Evolutionary conservation across 2,113 vertebrate species (phyloP).

Genomic region (Odontophorus gujanensis): DNA sequence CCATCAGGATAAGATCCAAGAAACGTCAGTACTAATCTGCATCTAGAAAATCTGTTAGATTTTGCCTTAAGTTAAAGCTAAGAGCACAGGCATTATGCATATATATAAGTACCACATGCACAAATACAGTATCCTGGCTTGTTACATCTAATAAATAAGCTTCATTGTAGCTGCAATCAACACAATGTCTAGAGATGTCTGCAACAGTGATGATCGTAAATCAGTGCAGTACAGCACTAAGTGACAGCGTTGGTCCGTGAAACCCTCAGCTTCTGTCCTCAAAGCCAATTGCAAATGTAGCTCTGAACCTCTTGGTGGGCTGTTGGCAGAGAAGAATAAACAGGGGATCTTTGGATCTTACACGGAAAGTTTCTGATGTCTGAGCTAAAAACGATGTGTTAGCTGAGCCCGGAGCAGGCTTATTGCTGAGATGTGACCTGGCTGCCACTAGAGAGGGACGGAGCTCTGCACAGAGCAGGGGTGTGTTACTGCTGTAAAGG

Average conservation of each 20-base stretch:
- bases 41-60: background rate
- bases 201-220: fast-evolving
- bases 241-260: background rate
- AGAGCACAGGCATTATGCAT: background rate
- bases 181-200: background rate
- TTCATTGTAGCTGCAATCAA: background rate
- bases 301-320: background rate
- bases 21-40: background rate
- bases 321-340: background rate
- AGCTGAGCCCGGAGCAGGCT: background rate
- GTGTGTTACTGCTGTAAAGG: background rate
- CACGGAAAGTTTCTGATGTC: background rate
- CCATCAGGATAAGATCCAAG: background rate
- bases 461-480: background rate
- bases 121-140: background rate
- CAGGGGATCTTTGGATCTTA: background rate
- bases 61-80: background rate
- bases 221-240: background rate
- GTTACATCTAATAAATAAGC: background rate
- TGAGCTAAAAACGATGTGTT: background rate
- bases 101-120: fast-evolving
- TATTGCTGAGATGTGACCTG: conserved; percentile 3
- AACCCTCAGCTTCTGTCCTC: background rate
- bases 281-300: background rate
- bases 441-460: conserved; percentile 40